Evolutionary conservation across 2,888 invertebrate species (phyloP), one percentile per base, ranked within the genome.

Genomic region (Cephus spinipes): DNA sequence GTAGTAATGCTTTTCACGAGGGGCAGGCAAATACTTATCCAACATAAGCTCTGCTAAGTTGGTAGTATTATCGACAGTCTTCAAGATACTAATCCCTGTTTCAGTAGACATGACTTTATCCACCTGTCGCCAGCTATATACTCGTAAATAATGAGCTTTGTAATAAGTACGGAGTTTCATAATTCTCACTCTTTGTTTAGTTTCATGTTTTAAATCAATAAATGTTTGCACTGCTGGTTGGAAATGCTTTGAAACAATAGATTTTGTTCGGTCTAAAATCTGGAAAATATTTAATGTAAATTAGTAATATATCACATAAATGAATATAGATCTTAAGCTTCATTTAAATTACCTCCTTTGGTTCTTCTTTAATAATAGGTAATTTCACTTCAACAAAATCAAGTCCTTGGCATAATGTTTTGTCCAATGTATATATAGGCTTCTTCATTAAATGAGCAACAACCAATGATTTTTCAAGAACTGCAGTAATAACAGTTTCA

Each of bases 81-180:
- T 92, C 73, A 95, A 92, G 0, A 95, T 95, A 89, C 94, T 94
- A 89, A 94, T 94, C n/a, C 95, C 96, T 85, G 94, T 94, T 77
- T 94, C 94, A 11, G 95, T 95, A 32, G 94, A 94, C 84, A 96
- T 92, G 68, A 96, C 93, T 77, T 94, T 94, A 87, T 95, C 95
- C 34, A 95, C 95, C 86, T 95, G 95, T 79, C 94, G 93, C 95
- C 95, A 95, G 76, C 95, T 95, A 11, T 95, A 92, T 87, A 95
- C 94, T 90, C 95, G 94, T 55, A 95, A 92, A 0, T 95, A 94
- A 78, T 94, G 92, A 1, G 94, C 95, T 84, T 93, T 94, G 80
- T 88, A 89, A 79, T 88, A 91, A 55, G 91, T 89, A 32, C 86
- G 86, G 68, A 91, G 86, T 73, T 85, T 87, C 76, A 91, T 87